Evolutionary conservation across 2,888 invertebrate genomes (phyloP).

Genomic region (Mantis religiosa): DNA sequence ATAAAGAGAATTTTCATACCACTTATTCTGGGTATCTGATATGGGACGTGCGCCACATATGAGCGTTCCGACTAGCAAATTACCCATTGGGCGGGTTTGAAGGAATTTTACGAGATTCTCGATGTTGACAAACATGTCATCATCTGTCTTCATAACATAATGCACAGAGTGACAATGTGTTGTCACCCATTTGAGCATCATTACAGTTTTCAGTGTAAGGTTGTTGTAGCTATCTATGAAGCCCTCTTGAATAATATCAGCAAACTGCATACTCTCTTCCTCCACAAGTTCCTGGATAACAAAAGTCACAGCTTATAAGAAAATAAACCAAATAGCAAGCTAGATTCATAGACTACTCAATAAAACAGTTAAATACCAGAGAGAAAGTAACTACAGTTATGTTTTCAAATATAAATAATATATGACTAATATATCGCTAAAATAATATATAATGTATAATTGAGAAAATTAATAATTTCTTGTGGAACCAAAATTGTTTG

Average conservation of each 20-base stretch:
- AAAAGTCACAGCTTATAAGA: background rate
- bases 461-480: no score
- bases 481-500: no score
- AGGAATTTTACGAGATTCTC: conserved; percentile 55
- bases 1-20: conserved; percentile 49
- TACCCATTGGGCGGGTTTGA: conserved; percentile 42
- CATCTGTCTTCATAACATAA: conserved; percentile 80
- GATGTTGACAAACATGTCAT: conserved; percentile 81
- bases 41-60: conserved; percentile 76
- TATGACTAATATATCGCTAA: no score
- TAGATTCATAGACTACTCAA: no score
- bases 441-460: no score
- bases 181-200: conserved; percentile 78
- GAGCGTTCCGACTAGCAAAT: conserved; percentile 66
- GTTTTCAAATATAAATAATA: no score
- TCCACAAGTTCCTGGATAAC: conserved; percentile 56
- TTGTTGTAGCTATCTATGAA: conserved; percentile 84
- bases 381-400: no score
- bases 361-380: no score
- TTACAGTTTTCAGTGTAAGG: conserved; percentile 77
- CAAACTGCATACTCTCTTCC: conserved; percentile 62
- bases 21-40: conserved; percentile 65
- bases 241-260: conserved; percentile 77
- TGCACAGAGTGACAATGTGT: conserved; percentile 59
- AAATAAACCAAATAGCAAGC: no score